phyloP scores from a whole-genome alignment of 2,113 vertebrate genomes.

The Pteropus alecto region DNA sequence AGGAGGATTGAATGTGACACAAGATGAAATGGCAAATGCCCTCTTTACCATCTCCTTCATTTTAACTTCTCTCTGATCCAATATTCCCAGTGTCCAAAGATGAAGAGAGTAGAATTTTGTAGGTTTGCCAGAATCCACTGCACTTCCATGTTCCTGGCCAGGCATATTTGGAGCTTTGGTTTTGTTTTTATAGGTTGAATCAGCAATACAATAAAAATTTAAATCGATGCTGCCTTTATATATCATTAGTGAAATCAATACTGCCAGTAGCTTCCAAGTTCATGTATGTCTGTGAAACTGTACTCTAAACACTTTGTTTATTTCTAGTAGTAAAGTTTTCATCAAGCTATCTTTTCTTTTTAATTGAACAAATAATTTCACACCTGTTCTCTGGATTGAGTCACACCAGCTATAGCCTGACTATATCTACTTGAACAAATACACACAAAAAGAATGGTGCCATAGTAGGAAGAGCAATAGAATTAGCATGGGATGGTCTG shows the following conservation, averaged over 20 bases:
- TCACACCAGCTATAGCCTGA: neutral
- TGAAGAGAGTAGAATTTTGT: neutral
- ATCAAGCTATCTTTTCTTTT: constrained; percentile 65
- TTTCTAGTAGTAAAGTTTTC: constrained; percentile 51
- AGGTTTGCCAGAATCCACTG: rapidly evolving
- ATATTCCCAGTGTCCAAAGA: neutral
- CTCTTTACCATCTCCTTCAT: neutral
- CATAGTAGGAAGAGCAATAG: neutral
- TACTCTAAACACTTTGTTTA: constrained; percentile 71
- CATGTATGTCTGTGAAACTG: neutral
- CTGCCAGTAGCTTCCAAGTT: neutral
- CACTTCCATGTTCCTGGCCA: neutral
- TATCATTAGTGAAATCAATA: constrained; percentile 39
- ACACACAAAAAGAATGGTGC: neutral
- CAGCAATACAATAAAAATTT: neutral
- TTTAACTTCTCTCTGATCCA: neutral
- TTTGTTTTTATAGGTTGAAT: neutral
- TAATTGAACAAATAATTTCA: constrained; percentile 77
- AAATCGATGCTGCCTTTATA: constrained; percentile 11
- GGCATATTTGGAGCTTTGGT: neutral
- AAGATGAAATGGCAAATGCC: neutral
- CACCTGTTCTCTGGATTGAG: constrained; percentile 26
- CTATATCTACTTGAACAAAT: neutral
- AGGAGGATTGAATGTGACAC: neutral
- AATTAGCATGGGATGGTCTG: rapidly evolving